A percentile compares a stretch with the other conserved stretches of the same genome.
phyloP scores from a whole-genome alignment of 2,797 vertebrate genomes.

The Xerus rutilus region DNA sequence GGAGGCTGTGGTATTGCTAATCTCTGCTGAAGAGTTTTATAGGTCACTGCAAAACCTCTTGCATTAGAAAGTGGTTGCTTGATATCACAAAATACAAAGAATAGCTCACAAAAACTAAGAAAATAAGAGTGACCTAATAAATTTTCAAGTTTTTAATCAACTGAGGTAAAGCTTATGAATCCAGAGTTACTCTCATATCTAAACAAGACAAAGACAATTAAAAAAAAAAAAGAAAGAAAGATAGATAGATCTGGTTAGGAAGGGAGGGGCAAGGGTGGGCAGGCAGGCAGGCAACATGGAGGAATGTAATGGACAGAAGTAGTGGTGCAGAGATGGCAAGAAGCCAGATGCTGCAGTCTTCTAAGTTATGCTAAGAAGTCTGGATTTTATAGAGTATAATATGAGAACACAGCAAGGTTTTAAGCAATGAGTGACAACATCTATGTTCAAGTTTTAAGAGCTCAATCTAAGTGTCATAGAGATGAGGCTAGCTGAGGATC shows the following conservation, averaged over 20 bases:
- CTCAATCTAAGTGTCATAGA: neutral
- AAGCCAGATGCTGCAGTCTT: neutral
- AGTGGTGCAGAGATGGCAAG: neutral
- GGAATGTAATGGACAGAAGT: neutral
- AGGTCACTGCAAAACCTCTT: neutral
- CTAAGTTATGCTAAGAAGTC: neutral
- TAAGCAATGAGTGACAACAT: neutral
- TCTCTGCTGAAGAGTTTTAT: neutral
- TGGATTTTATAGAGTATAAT: neutral
- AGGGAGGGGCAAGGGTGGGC: too few species aligned
- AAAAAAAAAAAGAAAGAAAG: neutral
- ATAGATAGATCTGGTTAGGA: neutral
- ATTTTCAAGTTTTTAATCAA: neutral
- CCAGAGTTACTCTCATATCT: neutral
- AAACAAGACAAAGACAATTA: neutral
- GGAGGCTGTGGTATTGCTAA: neutral
- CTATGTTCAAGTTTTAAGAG: neutral
- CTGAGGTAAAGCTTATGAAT: neutral
- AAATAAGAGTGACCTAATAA: neutral
- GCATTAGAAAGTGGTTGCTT: neutral
- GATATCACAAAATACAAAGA: neutral
- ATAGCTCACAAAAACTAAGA: neutral
- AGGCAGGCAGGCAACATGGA: neutral
- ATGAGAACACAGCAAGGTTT: neutral
- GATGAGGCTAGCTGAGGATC: neutral